Evolutionary conservation across 2,888 invertebrate species (phyloP).

Genomic region (Hoplodrina blanda): DNA sequence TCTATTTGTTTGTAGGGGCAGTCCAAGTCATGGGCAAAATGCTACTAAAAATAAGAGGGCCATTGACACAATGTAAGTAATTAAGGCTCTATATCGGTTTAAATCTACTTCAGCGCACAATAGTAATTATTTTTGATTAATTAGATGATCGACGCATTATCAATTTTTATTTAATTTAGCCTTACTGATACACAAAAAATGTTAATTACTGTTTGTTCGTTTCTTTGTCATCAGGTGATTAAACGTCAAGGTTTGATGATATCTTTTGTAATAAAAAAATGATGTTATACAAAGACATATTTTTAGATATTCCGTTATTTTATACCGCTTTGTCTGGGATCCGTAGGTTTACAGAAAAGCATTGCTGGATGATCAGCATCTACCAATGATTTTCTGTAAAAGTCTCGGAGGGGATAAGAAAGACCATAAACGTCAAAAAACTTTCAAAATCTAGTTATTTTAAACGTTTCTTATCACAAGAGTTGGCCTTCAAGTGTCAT

Average conservation of each 20-base stretch:
- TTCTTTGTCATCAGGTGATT: slow-evolving; percentile 31
- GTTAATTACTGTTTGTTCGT: slow-evolving; percentile 31
- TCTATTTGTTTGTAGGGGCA: no score
- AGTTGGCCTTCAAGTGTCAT: no score
- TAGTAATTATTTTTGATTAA: slow-evolving; percentile 10
- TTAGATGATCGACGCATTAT: slow-evolving; percentile 17
- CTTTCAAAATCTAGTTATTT: no score
- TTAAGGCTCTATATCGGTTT: slow-evolving; percentile 6
- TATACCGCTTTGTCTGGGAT: no score
- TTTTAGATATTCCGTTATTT: background rate
- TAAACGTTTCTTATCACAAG: no score
- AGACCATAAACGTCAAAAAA: no score
- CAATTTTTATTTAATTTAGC: slow-evolving; percentile 26
- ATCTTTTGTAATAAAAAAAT: slow-evolving; percentile 15
- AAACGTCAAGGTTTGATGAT: slow-evolving; percentile 27
- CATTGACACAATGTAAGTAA: background rate
- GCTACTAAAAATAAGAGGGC: background rate
- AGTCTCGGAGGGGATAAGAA: no score
- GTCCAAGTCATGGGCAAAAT: no score
- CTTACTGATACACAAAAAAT: slow-evolving; percentile 49
- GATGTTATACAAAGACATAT: background rate
- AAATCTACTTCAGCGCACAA: background rate
- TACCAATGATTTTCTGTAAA: no score
- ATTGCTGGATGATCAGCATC: no score
- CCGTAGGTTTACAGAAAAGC: no score